A percentile compares a stretch with the other conserved stretches of the same genome.
These are phyloP conservation scores for Bujurquina vittata DNA, from an alignment of 2,113 vertebrate genomes.

Conservation along the genomic window DNA sequence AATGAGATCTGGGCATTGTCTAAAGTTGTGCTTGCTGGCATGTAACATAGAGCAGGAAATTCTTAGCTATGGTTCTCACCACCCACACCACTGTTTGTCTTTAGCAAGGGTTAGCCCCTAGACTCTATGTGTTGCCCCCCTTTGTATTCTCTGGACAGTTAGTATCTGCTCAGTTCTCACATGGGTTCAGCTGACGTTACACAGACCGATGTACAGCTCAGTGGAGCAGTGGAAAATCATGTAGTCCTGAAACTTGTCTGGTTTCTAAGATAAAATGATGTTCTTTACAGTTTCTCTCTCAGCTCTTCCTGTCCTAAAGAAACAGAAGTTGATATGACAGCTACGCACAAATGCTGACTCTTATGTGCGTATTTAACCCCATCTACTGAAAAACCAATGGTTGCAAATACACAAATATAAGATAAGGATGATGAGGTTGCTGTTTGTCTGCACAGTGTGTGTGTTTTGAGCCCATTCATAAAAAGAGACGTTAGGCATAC, in stretches of 20 bases:
- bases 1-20: no score
- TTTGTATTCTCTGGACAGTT: no score
- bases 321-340: neutral
- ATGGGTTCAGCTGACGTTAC: neutral
- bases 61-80: no score
- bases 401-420: slow-evolving; percentile 52
- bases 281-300: neutral
- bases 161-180: no score
- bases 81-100: no score
- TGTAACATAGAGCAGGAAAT: no score
- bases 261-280: neutral
- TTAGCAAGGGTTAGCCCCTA: no score
- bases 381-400: slow-evolving; percentile 9
- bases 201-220: neutral
- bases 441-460: neutral
- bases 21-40: no score
- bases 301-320: slow-evolving; percentile 21
- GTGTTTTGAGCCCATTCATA: neutral
- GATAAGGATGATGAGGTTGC: slow-evolving; percentile 7
- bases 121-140: no score
- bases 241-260: neutral
- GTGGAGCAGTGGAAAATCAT: neutral
- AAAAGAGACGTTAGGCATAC: neutral
- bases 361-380: slow-evolving; percentile 16
- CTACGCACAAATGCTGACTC: neutral